Base-by-base conservation (phyloP, 92 coral and sea anemone species). In the Ricordea florida region DNA sequence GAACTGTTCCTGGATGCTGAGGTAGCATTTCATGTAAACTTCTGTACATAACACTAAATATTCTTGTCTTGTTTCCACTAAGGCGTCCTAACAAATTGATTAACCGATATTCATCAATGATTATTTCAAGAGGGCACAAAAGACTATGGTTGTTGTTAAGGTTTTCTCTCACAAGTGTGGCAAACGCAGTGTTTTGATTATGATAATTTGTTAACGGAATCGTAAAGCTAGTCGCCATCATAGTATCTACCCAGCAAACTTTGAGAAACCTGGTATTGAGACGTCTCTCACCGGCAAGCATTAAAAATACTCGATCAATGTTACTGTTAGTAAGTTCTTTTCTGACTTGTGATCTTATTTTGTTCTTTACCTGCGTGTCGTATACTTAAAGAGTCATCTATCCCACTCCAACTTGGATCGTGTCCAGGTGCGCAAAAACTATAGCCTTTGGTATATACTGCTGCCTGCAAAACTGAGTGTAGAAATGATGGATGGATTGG, bases 11-110 rank as follows among this genome's bases (percentile, higher is more conserved):
- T 1, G 24, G 47, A 8, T 29, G 41, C 31, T 35, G 72, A 22
- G 89, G 84, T 14, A 86, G 1, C 65, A 81, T 49, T 37, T 82
- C 56, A 33, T 61, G 56, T 57, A 86, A 55, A n/a, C 57, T 58
- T 56, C 46, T 68, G 80, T 81, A 86, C 21, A 86, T 59, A 35
- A 69, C 88, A 28, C 92, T 86, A 52, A 86, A 86, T 5, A 43
- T 79, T 23, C 43, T 49, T 10, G 69, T 27, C 2, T 57, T 81
- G 24, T 41, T 27, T n/a, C 43, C 41, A 43, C 73, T 35, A 10
- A 3, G 10, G 11, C 15, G 28, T 11, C 30, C 77, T 40, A n/a
- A n/a, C n/a, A n/a, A n/a, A n/a, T n/a, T n/a, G n/a, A n/a, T n/a
- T n/a, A n/a, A n/a, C n/a, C n/a, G n/a, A n/a, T n/a, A n/a, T n/a